Conservation (phyloP, 2,113 vertebrate genomes). For the Enhydra lutris region DNA sequence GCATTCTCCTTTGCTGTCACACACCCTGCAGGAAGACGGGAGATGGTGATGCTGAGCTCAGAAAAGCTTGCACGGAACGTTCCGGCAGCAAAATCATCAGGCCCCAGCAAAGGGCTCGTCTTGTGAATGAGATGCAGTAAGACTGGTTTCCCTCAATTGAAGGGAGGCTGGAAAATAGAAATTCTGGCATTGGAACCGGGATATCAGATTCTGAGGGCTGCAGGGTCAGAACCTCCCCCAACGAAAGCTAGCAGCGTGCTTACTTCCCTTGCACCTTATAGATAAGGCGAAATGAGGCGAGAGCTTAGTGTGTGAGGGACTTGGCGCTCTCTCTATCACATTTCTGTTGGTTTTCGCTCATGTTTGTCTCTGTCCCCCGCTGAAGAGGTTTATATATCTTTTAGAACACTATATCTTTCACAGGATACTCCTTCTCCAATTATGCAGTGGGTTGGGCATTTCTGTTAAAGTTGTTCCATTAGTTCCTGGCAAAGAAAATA, state of each 20-base stretch:
- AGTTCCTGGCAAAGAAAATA: background rate
- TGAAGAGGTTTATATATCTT: background rate
- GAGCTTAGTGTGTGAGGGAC: rapidly evolving
- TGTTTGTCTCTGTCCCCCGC: rapidly evolving
- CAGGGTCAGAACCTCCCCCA: background rate
- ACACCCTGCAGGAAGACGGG: background rate
- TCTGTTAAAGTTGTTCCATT: background rate
- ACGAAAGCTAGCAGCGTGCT: background rate
- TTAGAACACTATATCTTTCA: background rate
- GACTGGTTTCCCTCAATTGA: rapidly evolving
- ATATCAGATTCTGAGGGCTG: background rate
- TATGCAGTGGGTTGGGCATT: background rate
- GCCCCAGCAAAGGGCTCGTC: rapidly evolving
- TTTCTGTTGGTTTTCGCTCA: rapidly evolving
- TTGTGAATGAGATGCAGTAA: rapidly evolving
- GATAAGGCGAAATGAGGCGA: background rate
- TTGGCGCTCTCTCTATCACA: background rate
- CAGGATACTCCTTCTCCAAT: background rate
- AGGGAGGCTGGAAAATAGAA: background rate
- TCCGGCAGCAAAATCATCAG: rapidly evolving
- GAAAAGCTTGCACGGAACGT: background rate
- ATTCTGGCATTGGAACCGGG: background rate
- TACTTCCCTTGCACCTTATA: background rate
- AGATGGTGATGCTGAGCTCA: background rate
- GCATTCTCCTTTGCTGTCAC: too few species aligned